Base-by-base conservation (phyloP, 2,797 vertebrate species). In the Pangasius larnaudii region DNA sequence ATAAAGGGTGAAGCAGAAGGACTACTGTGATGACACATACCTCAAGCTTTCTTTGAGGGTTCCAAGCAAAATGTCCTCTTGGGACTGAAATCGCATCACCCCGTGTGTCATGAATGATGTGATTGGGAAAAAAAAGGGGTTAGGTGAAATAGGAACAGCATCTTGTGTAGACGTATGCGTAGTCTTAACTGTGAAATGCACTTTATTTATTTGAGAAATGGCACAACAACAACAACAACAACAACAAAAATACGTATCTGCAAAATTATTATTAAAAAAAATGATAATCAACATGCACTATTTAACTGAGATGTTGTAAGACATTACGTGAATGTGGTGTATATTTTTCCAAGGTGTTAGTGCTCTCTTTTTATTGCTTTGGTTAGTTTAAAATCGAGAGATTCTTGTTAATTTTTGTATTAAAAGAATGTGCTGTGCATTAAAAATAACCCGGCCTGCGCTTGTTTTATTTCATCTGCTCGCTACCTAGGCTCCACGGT, bases 331-430 rank as follows among this genome's bases (percentile, higher is more conserved):
- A 94, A 94, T 89, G 95, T 96, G 95, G 91, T 95, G 96, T 96
- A 95, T 96, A 96, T 97, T 96, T 97, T 96, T 96, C 94, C 95
- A 96, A 96, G 86, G 94, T 96, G 95, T 96, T 95, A 94, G 95
- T 94, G 94, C 95, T 96, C 94, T 86, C 93, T 96, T 96, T 96
- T 94, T 96, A 96, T 96, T 96, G 94, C 94, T 96, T 96, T 95
- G 95, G 93, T 96, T 96, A 95, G 95, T 93, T 94, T 92, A 94
- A 92, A 89, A 94, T 92, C 92, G 93, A 96, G 89, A 96, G 93
- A 96, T 95, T 53, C 94, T 96, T 96, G 95, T 96, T 96, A 95
- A 96, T 96, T 96, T 89, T 96, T 96, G 93, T 96, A 96, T 96
- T 96, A 96, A 96, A 92, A 92, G 79, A 94, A 95, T 93, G 95